Conservation (phyloP, 2,888 invertebrate species). For the Pristionchus entomophagus region DNA sequence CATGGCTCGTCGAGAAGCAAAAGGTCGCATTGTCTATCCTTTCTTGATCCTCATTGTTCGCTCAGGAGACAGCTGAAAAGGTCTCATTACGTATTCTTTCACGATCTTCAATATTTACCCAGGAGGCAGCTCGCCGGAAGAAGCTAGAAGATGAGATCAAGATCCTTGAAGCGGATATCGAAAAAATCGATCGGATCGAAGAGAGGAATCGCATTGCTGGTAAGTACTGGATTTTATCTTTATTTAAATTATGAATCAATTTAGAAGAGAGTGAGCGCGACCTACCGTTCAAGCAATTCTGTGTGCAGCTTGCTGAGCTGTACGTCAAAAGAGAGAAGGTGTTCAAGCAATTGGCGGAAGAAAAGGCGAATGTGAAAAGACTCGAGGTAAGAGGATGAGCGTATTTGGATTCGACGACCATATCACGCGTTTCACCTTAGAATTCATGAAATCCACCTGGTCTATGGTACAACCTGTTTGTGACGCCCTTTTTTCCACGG, state of each 20-base stretch:
- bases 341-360: neutral
- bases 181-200: neutral
- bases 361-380: neutral
- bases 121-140: slow-evolving; percentile 9
- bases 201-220: neutral
- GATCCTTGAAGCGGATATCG: neutral
- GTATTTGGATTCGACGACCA: no score
- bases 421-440: no score
- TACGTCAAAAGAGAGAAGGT: slow-evolving; percentile 2
- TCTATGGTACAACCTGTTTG: no score
- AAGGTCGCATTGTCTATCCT: neutral
- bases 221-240: no score
- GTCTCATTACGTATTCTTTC: no score
- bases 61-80: no score
- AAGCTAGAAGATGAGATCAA: neutral
- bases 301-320: slow-evolving; percentile 10
- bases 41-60: no score
- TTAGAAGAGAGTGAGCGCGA: slow-evolving; percentile 21
- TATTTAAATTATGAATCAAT: neutral
- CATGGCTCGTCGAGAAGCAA: slow-evolving; percentile 18
- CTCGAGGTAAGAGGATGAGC: no score
- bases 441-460: no score
- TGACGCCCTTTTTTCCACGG: no score
- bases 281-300: slow-evolving; percentile 29
- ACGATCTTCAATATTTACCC: no score